phyloP scores from a whole-genome alignment of 30 jellyfish, hydroid and myxozoan genomes.

The Sanderia malayensis region DNA sequence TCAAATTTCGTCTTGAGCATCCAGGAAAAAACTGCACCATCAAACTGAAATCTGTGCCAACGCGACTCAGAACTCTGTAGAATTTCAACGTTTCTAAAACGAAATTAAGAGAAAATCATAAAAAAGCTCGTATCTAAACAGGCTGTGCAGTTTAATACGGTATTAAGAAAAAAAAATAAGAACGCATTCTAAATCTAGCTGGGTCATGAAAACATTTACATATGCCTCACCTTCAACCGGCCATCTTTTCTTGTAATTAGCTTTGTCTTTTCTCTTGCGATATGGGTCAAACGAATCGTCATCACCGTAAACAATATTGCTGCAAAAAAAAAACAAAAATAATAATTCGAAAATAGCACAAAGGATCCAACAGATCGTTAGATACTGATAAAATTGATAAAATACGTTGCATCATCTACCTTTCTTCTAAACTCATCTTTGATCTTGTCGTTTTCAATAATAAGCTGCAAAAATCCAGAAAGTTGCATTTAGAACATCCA shows the following conservation, averaged over 20 bases:
- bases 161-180: too few relatives aligned
- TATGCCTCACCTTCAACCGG: constrained; percentile 58
- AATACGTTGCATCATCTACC: constrained; percentile 6
- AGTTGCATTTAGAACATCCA: too few relatives aligned
- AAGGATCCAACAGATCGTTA: too few relatives aligned
- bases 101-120: not conserved
- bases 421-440: constrained; percentile 39
- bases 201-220: too few relatives aligned
- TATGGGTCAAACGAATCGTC: constrained; percentile 51
- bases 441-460: constrained; percentile 55
- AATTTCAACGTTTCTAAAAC: constrained; percentile 76
- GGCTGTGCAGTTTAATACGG: too few relatives aligned
- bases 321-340: not conserved
- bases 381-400: too few relatives aligned
- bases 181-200: too few relatives aligned
- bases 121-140: too few relatives aligned
- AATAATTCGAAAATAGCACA: not conserved
- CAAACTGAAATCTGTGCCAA: constrained; percentile 89
- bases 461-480: constrained; percentile 31
- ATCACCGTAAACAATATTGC: constrained; percentile 54
- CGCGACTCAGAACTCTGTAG: constrained; percentile 75
- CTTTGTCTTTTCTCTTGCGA: constrained; percentile 23
- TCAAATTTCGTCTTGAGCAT: constrained; percentile 61
- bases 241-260: constrained; percentile 31
- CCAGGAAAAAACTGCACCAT: constrained; percentile 67